Base-by-base conservation (phyloP, 2,888 invertebrate species). In the Nomada ruficornis region DNA sequence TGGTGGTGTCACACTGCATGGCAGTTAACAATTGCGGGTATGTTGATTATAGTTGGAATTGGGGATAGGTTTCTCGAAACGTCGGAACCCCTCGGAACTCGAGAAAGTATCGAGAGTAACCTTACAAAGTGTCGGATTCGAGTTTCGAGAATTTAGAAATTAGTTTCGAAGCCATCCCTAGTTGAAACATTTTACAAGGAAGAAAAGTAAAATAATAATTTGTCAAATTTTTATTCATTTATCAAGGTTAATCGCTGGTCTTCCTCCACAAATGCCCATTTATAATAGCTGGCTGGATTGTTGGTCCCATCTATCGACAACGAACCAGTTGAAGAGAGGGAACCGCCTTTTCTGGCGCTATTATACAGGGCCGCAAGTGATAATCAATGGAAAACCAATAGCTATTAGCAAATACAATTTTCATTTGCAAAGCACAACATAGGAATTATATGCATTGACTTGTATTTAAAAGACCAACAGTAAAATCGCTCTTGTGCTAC, bases 1-100 rank as follows among this genome's bases (percentile, higher is more conserved):
- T 97, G 93, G 97, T 99, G 79, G 98, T 98, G 1, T 97, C 98
- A 15, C 97, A 98, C 78, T 97, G 98, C 90, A 98, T 98, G 97
- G 96, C 97, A 79, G 97, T 98, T 13, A 96, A 96, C 80, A 96
- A 97, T 80, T 96, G 96, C 20, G 96, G 96, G 95, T 96, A 92
- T 93, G 94, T 65, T 69, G 0, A 50, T 59, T 4, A n/a, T 2
- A 26, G 23, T 23, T 10, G 36, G 5, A 36, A 36, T 36, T 7
- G 36, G 36, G 36, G 0, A 36, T 36, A 36, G 36, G 36, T 36
- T 36, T 7, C 0, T 36, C 36, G 36, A 7, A 29, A 29, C 29
- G 7, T 0, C 29, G 7, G 7, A 36, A 36, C 36, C 7, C 7
- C 29, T 29, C 7, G 29, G 29, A 29, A 29, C 7, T 29, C 29